These are phyloP conservation scores for Calameuta filiformis DNA, from an alignment of 2,888 invertebrate species.

Conservation along the genomic window DNA sequence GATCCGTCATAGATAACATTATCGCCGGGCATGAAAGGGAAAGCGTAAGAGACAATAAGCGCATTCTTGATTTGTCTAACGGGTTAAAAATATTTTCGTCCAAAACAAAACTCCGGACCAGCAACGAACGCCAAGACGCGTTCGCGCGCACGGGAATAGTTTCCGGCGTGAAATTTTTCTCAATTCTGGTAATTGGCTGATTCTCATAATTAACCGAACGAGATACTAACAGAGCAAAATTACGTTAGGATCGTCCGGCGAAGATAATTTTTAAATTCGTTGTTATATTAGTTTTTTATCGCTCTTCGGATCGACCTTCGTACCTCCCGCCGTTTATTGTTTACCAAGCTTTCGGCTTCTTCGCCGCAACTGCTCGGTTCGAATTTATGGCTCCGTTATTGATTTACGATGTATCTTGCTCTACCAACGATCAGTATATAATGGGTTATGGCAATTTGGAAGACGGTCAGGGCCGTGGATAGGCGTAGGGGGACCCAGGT, in stretches of 20 bases:
- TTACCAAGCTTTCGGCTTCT: background rate
- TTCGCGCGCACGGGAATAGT: slow-evolving; percentile 20
- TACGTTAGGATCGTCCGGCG: too few relatives aligned
- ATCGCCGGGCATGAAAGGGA: background rate
- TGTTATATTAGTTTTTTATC: background rate
- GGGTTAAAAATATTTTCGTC: background rate
- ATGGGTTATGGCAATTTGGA: background rate
- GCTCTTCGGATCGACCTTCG: background rate
- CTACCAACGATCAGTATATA: background rate
- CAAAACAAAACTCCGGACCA: background rate
- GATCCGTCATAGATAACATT: background rate
- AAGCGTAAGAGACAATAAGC: background rate
- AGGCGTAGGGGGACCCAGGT: background rate
- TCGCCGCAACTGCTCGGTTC: background rate
- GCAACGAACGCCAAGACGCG: background rate
- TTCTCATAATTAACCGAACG: slow-evolving; percentile 50
- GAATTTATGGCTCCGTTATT: background rate
- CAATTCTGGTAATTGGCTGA: slow-evolving; percentile 57
- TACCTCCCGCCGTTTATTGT: background rate
- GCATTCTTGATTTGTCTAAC: background rate
- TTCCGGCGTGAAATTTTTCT: slow-evolving; percentile 45
- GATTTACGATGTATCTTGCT: background rate
- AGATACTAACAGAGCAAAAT: background rate
- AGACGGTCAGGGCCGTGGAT: background rate
- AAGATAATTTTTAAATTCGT: too few relatives aligned